These are phyloP conservation scores for Entomyzon cyanotis DNA, from an alignment of 2,113 vertebrate genomes.

Conservation along the genomic window DNA sequence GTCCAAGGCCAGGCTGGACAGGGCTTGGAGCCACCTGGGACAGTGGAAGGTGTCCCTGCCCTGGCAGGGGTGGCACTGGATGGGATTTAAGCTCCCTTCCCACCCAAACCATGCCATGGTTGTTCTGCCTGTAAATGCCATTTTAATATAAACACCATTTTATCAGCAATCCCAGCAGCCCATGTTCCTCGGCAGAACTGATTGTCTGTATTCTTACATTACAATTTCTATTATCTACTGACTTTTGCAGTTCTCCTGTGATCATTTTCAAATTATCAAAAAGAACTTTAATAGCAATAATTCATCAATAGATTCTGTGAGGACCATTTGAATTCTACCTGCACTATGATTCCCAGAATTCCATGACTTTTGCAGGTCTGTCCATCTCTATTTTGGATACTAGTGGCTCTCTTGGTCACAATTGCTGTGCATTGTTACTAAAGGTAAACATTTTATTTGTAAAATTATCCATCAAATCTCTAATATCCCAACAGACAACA, in stretches of 20 bases:
- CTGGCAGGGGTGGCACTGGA: fast-evolving
- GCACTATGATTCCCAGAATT: neutral
- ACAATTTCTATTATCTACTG: neutral
- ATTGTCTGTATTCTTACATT: neutral
- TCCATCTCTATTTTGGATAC: neutral
- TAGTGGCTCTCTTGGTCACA: neutral
- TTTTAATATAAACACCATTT: neutral
- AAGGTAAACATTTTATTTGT: neutral
- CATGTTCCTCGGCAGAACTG: neutral
- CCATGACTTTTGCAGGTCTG: neutral
- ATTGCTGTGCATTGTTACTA: neutral
- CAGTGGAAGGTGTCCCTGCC: neutral
- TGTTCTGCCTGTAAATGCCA: neutral
- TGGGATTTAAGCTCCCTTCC: neutral
- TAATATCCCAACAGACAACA: neutral
- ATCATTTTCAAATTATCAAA: neutral
- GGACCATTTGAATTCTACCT: neutral
- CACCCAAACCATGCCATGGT: neutral
- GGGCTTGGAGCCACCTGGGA: neutral
- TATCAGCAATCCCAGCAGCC: neutral
- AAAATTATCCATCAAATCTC: neutral
- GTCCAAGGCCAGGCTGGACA: fast-evolving
- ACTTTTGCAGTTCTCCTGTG: neutral
- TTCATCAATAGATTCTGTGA: neutral
- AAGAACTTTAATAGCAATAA: neutral